phyloP scores from a whole-genome alignment of 2,888 invertebrate species.

The Tachina fera region DNA sequence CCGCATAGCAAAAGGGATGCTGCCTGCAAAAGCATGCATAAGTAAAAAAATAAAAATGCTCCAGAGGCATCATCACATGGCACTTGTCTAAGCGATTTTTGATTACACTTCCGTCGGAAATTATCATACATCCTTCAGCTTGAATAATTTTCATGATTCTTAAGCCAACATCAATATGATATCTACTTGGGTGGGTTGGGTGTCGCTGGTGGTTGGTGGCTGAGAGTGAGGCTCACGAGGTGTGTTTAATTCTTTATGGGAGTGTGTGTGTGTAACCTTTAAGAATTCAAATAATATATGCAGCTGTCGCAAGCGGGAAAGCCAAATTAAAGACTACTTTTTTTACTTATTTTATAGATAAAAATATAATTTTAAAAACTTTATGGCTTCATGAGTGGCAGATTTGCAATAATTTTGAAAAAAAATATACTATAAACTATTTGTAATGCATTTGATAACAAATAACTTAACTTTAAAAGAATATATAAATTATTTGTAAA shows the following conservation, averaged over 20 bases:
- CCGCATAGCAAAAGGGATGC: neutral
- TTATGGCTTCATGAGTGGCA: constrained; percentile 54
- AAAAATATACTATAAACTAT: neutral
- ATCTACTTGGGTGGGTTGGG: neutral
- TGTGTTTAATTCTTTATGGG: neutral
- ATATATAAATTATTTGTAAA: no score
- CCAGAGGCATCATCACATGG: constrained; percentile 62
- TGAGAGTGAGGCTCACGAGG: neutral
- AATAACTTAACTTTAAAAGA: neutral
- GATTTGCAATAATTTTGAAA: constrained; percentile 32
- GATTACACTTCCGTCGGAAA: constrained; percentile 83
- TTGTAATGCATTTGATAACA: neutral
- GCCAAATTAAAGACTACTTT: neutral
- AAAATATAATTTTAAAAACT: neutral
- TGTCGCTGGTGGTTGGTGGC: neutral
- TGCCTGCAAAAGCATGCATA: neutral
- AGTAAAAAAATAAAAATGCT: neutral
- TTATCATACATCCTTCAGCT: constrained; percentile 83
- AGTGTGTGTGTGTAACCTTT: constrained; percentile 8
- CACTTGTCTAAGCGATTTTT: constrained; percentile 83
- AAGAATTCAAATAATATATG: constrained; percentile 27
- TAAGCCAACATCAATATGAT: constrained; percentile 72
- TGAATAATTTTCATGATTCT: constrained; percentile 82
- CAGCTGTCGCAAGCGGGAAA: neutral
- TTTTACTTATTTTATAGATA: no score